phyloP scores from a whole-genome alignment of 2,797 vertebrate genomes.

The Adelosebastes latens region DNA sequence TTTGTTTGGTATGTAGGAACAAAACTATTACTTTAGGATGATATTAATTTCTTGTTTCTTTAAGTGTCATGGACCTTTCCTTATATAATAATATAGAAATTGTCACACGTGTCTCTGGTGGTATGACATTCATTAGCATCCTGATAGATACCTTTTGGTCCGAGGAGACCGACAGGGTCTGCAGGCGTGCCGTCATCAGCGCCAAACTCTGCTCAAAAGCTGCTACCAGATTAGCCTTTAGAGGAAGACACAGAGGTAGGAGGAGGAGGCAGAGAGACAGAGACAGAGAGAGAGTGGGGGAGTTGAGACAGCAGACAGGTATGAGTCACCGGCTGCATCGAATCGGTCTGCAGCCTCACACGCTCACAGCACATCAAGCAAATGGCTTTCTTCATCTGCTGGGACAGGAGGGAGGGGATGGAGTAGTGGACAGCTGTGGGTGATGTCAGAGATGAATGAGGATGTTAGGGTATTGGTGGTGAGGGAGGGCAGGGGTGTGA shows the following conservation, averaged over 20 bases:
- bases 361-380: conserved; percentile 47
- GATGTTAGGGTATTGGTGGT: conserved; percentile 17
- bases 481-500: not conserved
- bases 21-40: not conserved
- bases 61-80: not conserved
- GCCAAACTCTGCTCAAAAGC: conserved; percentile 98
- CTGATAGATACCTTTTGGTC: conserved; percentile 90
- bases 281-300: not conserved
- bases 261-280: not conserved
- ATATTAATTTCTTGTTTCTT: not conserved
- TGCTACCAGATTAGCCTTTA: conserved; percentile 93
- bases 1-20: not conserved
- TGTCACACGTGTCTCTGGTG: not conserved
- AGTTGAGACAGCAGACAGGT: conserved; percentile 25
- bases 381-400: conserved; percentile 50
- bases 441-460: conserved; percentile 62
- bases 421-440: conserved; percentile 42
- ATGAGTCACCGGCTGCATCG: conserved; percentile 55
- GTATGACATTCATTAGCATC: not conserved
- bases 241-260: conserved; percentile 38
- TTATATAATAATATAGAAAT: not conserved
- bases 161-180: conserved; percentile 91
- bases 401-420: conserved; percentile 21
- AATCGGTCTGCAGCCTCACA: conserved; percentile 35
- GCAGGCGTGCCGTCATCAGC: conserved; percentile 95